Evolutionary conservation across 2,888 invertebrate species (phyloP).

Genomic region (Aphidius colemani): DNA sequence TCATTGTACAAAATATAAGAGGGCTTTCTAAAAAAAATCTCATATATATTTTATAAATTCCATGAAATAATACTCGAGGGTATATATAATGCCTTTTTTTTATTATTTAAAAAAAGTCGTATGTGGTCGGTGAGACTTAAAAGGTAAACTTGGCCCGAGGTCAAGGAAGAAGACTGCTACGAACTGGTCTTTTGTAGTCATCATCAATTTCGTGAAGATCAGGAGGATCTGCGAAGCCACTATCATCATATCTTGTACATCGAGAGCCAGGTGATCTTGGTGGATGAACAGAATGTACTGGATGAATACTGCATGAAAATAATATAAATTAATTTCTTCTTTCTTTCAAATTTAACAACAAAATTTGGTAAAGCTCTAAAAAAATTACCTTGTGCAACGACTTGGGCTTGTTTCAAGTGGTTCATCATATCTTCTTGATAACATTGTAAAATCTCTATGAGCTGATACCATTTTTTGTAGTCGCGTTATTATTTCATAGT

Average conservation of each 20-base stretch:
- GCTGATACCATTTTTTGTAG: conserved; percentile 84
- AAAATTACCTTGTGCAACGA: conserved; percentile 55
- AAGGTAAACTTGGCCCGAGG: conserved; percentile 42
- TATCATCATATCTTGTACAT: conserved; percentile 74
- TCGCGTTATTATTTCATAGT: conserved; percentile 77
- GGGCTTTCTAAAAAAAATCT: too few species aligned
- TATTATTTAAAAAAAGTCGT: not conserved
- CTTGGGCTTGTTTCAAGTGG: conserved; percentile 62
- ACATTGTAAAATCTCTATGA: conserved; percentile 83
- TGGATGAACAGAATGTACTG: conserved; percentile 62
- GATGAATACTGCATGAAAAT: conserved; percentile 58
- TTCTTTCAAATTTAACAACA: not conserved
- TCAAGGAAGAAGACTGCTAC: conserved; percentile 55
- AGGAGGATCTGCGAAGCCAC: conserved; percentile 73
- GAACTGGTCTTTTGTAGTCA: conserved; percentile 69
- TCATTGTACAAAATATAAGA: too few species aligned
- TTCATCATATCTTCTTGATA: conserved; percentile 76
- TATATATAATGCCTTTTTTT: too few species aligned
- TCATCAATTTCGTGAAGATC: conserved; percentile 72
- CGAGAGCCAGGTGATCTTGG: conserved; percentile 62
- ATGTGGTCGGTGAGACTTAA: conserved; percentile 15
- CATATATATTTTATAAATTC: too few species aligned
- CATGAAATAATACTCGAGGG: too few species aligned
- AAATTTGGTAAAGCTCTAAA: not conserved
- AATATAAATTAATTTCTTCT: not conserved